Evolutionary conservation across 30 jellyfish, hydroid and myxozoan genomes (phyloP).

Genomic region (Nemopilema nomurai): DNA sequence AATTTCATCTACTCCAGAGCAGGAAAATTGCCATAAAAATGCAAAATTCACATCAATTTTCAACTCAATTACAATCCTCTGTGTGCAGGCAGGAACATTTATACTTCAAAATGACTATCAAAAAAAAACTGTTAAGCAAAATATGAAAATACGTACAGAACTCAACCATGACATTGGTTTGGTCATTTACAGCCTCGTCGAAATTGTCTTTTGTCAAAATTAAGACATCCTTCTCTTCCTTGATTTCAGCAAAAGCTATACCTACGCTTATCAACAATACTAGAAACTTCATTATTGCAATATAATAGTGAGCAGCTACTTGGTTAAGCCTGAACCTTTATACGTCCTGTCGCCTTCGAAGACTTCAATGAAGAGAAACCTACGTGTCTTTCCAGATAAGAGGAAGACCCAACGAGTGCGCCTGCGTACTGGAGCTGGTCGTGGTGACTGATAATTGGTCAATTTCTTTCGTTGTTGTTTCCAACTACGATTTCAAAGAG

Average conservation of each 20-base stretch:
- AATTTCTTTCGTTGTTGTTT: not conserved
- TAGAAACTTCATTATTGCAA: constrained; percentile 64
- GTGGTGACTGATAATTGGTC: constrained; percentile 59
- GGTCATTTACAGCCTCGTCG: constrained; percentile 83
- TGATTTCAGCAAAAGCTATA: constrained; percentile 64
- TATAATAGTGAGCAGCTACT: not conserved
- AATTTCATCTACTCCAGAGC: not conserved
- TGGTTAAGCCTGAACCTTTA: not conserved
- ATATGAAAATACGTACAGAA: constrained; percentile 67
- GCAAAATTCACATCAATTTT: not conserved
- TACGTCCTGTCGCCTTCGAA: constrained; percentile 30
- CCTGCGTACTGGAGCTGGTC: constrained; percentile 53
- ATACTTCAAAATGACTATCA: not conserved
- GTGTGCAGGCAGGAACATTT: too few species aligned
- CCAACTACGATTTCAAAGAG: not conserved
- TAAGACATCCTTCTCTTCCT: constrained; percentile 91
- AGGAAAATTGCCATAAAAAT: not conserved
- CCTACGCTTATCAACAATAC: constrained; percentile 60
- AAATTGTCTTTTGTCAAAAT: constrained; percentile 86
- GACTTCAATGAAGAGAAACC: constrained; percentile 37
- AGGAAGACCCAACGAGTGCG: constrained; percentile 2
- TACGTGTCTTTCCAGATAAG: constrained; percentile 37
- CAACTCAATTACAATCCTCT: too few species aligned
- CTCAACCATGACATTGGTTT: constrained; percentile 82
- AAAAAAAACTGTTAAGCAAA: not conserved